Percentiles rank a stretch among this genome's conserved stretches.
Conservation (phyloP, 2,113 vertebrate genomes). For the Crotalus tigris region DNA sequence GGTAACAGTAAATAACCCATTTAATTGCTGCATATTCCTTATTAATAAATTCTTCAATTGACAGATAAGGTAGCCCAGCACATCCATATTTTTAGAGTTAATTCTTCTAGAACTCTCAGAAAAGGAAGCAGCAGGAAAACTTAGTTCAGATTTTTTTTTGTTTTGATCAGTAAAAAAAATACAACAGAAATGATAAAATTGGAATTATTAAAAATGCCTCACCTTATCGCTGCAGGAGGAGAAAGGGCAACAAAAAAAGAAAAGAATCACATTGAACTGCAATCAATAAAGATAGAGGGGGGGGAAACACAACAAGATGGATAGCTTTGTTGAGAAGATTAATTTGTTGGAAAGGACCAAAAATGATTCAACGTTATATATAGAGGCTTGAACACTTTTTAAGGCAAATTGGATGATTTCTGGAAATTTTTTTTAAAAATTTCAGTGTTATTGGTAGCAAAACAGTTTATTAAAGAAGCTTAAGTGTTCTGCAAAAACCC, state of each 20-base stretch:
- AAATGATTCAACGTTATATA: neutral
- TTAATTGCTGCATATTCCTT: neutral
- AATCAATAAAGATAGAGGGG: neutral
- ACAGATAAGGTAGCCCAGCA: neutral
- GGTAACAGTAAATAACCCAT: neutral
- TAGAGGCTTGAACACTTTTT: neutral
- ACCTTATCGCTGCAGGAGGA: neutral
- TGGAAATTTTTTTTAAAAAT: neutral
- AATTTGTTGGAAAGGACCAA: neutral
- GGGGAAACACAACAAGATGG: neutral
- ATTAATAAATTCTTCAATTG: neutral
- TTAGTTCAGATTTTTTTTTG: neutral
- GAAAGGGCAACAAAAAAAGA: neutral
- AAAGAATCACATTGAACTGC: neutral
- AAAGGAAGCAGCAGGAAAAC: neutral
- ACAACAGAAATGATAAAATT: neutral
- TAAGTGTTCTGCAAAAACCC: neutral
- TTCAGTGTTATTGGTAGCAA: neutral
- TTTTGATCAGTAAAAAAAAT: neutral
- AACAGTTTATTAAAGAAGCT: neutral
- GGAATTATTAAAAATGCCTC: neutral
- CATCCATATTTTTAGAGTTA: neutral
- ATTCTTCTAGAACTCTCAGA: neutral
- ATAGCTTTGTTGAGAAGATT: neutral
- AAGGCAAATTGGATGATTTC: neutral